These are phyloP conservation scores for Chrysolina oricalcia DNA, from an alignment of 2,888 invertebrate genomes.

Conservation along the genomic window DNA sequence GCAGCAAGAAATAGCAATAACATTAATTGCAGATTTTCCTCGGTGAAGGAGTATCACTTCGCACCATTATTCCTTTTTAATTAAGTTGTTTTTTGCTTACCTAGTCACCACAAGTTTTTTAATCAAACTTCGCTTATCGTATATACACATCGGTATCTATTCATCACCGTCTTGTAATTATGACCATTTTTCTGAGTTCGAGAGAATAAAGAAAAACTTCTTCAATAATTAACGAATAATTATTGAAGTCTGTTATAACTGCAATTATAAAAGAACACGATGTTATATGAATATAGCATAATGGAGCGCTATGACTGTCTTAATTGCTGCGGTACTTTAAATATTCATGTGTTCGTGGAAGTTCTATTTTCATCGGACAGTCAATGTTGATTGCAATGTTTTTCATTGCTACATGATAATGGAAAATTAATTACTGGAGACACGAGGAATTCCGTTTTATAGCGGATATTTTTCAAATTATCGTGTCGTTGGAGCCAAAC, in stretches of 20 bases:
- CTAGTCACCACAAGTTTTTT: background rate
- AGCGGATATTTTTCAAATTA: constrained; percentile 17
- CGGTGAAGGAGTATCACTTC: too few species aligned
- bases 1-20: too few species aligned
- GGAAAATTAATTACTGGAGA: constrained; percentile 10
- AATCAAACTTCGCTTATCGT: background rate
- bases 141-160: background rate
- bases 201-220: background rate
- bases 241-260: constrained; percentile 26
- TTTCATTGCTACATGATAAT: constrained; percentile 10
- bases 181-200: background rate
- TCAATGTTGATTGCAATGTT: constrained; percentile 17
- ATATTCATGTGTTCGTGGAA: constrained; percentile 31
- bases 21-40: too few species aligned
- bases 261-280: constrained; percentile 38
- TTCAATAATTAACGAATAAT: constrained; percentile 40
- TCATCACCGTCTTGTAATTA: background rate
- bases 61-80: too few species aligned
- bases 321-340: constrained; percentile 19
- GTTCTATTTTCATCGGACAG: constrained; percentile 7
- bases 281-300: constrained; percentile 5
- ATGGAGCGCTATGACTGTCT: constrained; percentile 24
- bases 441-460: background rate
- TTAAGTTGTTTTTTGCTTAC: too few species aligned
- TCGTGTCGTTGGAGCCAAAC: background rate